Conservation (phyloP, 2,797 vertebrate species). For the Melanitta fusca region DNA sequence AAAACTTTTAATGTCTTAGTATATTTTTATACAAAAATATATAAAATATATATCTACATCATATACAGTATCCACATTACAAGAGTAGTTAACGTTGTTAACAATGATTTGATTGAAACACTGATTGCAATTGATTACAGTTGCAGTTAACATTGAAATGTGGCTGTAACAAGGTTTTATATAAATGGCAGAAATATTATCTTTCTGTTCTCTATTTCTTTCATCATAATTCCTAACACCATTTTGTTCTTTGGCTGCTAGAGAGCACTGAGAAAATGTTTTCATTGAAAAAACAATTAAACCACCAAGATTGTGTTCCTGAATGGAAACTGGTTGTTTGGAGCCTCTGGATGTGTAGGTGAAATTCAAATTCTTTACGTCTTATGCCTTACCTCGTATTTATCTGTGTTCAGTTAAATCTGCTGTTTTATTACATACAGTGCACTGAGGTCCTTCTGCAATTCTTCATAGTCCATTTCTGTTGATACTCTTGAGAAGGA, state of each 20-base stretch:
- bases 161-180: background rate
- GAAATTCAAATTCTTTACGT: background rate
- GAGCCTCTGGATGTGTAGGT: background rate
- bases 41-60: too few relatives aligned
- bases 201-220: background rate
- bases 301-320: background rate
- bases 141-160: background rate
- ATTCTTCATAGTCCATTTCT: background rate
- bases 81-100: too few relatives aligned
- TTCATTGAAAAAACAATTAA: background rate
- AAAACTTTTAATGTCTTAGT: too few relatives aligned
- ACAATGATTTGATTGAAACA: too few relatives aligned
- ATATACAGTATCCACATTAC: too few relatives aligned
- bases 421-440: background rate
- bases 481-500: background rate
- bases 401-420: background rate
- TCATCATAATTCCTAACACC: background rate
- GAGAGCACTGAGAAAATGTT: background rate
- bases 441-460: background rate
- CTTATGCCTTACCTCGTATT: background rate
- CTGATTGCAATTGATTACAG: too few relatives aligned
- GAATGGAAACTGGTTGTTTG: background rate
- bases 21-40: too few relatives aligned
- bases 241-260: background rate
- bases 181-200: background rate